Conservation (phyloP, 2,888 invertebrate species). For the Dynastes hyllus region DNA sequence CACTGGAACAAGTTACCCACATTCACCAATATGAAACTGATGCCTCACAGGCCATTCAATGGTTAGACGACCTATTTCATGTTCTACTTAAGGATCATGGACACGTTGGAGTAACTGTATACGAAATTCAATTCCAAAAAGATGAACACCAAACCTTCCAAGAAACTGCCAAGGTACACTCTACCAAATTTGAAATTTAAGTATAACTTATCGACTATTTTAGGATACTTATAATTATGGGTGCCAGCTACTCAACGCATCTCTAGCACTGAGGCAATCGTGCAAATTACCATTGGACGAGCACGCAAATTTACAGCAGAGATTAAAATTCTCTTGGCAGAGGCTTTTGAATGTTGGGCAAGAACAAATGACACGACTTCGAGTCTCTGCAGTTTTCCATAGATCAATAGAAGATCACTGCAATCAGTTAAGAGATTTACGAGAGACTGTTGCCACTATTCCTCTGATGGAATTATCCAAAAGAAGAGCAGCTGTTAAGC, state of each 20-base stretch:
- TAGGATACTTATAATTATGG: slow-evolving; percentile 89
- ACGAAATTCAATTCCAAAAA: slow-evolving; percentile 84
- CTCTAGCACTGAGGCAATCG: slow-evolving; percentile 81
- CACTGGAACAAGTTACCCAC: slow-evolving; percentile 85
- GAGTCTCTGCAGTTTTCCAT: slow-evolving; percentile 85
- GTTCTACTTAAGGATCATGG: slow-evolving; percentile 81
- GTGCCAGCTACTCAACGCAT: slow-evolving; percentile 83
- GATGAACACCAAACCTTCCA: slow-evolving; percentile 84
- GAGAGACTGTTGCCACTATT: slow-evolving; percentile 74
- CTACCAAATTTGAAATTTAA: not conserved
- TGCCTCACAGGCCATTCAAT: slow-evolving; percentile 82
- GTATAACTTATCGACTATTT: slow-evolving; percentile 55
- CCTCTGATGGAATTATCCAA: slow-evolving; percentile 70
- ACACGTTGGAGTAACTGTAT: slow-evolving; percentile 82
- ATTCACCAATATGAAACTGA: slow-evolving; percentile 85
- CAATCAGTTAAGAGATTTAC: slow-evolving; percentile 76
- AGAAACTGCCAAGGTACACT: slow-evolving; percentile 82
- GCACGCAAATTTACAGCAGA: slow-evolving; percentile 74
- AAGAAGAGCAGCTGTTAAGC: slow-evolving; percentile 71
- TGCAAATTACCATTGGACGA: slow-evolving; percentile 78
- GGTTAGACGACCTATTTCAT: slow-evolving; percentile 84
- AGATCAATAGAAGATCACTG: slow-evolving; percentile 80
- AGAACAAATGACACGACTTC: slow-evolving; percentile 83
- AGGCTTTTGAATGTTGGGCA: slow-evolving; percentile 80
- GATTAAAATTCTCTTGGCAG: slow-evolving; percentile 80